Evolutionary conservation across 2,888 invertebrate genomes (phyloP), one percentile per base, ranked within the genome.

Genomic region (Colletes collaris): DNA sequence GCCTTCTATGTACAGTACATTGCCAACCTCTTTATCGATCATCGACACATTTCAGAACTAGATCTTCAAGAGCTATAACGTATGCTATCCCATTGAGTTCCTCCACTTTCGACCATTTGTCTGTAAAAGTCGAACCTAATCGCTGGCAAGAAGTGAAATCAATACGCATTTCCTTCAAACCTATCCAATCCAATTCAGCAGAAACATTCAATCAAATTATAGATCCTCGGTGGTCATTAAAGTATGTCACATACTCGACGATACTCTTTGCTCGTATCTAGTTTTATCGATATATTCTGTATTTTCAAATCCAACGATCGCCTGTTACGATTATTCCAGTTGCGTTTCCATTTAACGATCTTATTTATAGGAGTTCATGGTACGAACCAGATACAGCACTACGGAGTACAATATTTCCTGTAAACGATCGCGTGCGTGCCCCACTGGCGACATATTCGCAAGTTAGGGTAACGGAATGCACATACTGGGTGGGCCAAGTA

Each of bases 381-480:
- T 1, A 11, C 27, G 8, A 35, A n/a, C 11, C 7, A 52, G 62
- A 52, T 27, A 19, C 44, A 50, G 2, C 16, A 44, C 44, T 27
- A 40, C 56, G 44, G 52, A 44, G 19, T 16, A 7, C 52, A 35
- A 73, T 80, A 80, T 74, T 66, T 65, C 50, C 52, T 11, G 46
- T 16, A 11, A 60, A 74, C 46, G 58, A 37, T 60, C 13, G 58
- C 81, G 27, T 62, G 40, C 11, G 46, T 49, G 11, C 40, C 7
- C 59, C 40, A 19, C 11, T 44, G 44, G 4, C 50, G 37, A 62
- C 49, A 50, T 69, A 60, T 75, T 77, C 63, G 44, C 49, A 46
- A 53, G 44, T n/a, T 19, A 27, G 44, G 2, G 16, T 19, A 6
- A 27, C 8, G 5, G 35, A 40, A 58, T 44, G 11, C 16, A n/a